phyloP scores from a whole-genome alignment of 2,113 vertebrate genomes.

The Corythornis madagascariensis region DNA sequence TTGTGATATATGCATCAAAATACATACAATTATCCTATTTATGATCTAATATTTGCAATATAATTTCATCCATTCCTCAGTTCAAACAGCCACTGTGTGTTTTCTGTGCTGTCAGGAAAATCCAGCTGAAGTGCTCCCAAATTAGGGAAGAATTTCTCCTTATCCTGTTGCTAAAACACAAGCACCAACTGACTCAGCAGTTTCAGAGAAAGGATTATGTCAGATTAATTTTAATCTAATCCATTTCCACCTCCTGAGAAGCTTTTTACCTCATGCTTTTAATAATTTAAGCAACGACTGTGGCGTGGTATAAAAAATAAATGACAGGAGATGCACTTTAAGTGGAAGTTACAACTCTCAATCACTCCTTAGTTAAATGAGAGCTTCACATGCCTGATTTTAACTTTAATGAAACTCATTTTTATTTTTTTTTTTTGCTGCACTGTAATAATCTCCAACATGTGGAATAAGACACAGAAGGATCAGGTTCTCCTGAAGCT shows the following conservation, averaged over 20 bases:
- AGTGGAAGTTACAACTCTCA: slow-evolving; percentile 32
- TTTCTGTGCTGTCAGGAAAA: background rate
- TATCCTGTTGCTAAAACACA: slow-evolving; percentile 1
- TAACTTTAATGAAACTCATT: background rate
- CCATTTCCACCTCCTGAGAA: slow-evolving; percentile 40
- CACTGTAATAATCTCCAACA: background rate
- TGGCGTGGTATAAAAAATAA: slow-evolving; percentile 54
- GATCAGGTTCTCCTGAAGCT: background rate
- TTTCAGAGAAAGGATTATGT: slow-evolving; percentile 37
- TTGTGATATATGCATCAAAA: background rate
- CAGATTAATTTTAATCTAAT: slow-evolving; percentile 62
- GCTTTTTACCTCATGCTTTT: slow-evolving; percentile 29
- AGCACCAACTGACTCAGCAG: slow-evolving; percentile 25
- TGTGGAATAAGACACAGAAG: background rate
- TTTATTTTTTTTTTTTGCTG: background rate
- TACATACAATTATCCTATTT: too few relatives aligned
- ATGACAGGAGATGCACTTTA: slow-evolving; percentile 53
- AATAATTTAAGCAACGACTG: slow-evolving; percentile 45
- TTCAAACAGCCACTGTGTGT: background rate
- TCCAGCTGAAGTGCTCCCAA: background rate
- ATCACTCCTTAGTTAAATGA: slow-evolving; percentile 44
- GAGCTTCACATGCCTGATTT: background rate
- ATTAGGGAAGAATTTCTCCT: background rate
- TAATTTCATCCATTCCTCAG: background rate
- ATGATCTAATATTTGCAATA: too few relatives aligned